Conservation (phyloP, 2,888 invertebrate species). For the Megastigmus dorsalis region DNA sequence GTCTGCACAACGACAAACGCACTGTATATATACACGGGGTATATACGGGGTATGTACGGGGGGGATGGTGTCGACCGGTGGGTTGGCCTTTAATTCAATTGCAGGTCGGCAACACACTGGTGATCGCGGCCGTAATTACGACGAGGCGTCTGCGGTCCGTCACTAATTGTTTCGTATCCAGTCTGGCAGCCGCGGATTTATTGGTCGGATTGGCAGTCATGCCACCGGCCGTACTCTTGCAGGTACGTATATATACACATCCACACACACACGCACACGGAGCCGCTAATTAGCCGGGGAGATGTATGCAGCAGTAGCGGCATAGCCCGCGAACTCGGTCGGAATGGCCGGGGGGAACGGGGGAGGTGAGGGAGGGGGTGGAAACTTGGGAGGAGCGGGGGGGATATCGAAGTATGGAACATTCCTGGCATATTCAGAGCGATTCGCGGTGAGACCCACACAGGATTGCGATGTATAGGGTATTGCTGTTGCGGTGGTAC, state of each 20-base stretch:
- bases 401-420: background rate
- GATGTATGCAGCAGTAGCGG: background rate
- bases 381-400: too few relatives aligned
- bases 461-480: too few relatives aligned
- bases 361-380: too few relatives aligned
- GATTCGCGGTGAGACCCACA: too few relatives aligned
- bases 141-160: slow-evolving; percentile 91
- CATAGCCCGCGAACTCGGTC: background rate
- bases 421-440: background rate
- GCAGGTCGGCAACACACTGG: slow-evolving; percentile 88
- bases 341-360: background rate
- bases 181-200: slow-evolving; percentile 94
- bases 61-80: too few relatives aligned
- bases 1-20: too few relatives aligned
- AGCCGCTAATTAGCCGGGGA: slow-evolving; percentile 1
- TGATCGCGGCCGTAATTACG: slow-evolving; percentile 91
- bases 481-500: too few relatives aligned
- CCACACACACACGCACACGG: too few relatives aligned
- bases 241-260: slow-evolving; percentile 62
- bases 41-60: too few relatives aligned
- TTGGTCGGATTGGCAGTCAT: slow-evolving; percentile 95
- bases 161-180: slow-evolving; percentile 96
- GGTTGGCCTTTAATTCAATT: slow-evolving; percentile 10
- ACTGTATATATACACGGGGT: too few relatives aligned
- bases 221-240: slow-evolving; percentile 88